A percentile compares a stretch with the other conserved stretches of the same genome.
Conservation (phyloP, 2,888 invertebrate species). For the Cephalotes varians region DNA sequence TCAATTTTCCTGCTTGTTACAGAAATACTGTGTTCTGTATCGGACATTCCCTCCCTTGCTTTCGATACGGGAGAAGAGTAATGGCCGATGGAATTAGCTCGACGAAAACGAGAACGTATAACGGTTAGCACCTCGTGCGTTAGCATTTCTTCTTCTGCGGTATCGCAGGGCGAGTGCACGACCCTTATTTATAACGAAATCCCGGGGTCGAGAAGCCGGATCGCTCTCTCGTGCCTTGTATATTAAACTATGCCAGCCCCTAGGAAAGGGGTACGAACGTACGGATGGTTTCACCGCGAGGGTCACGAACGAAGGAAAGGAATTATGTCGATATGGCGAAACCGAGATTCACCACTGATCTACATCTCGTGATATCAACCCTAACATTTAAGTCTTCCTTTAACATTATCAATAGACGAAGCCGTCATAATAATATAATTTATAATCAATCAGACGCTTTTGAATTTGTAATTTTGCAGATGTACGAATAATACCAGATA, state of each 20-base stretch:
- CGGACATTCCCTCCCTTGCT: constrained; percentile 12
- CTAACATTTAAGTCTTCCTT: constrained; percentile 36
- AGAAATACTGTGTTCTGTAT: background rate
- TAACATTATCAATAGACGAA: constrained; percentile 1
- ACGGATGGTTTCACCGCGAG: constrained; percentile 46
- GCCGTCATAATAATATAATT: constrained; percentile 45
- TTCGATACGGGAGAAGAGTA: constrained; percentile 31
- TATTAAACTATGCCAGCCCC: constrained; percentile 79
- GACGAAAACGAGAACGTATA: constrained; percentile 46
- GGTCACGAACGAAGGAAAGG: constrained; percentile 48
- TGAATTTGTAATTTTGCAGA: background rate
- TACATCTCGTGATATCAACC: constrained; percentile 39
- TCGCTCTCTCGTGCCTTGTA: constrained; percentile 82
- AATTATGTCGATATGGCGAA: constrained; percentile 47
- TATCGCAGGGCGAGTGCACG: constrained; percentile 30
- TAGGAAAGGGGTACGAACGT: constrained; percentile 67
- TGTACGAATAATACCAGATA: background rate
- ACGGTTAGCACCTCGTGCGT: constrained; percentile 72
- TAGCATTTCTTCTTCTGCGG: constrained; percentile 66
- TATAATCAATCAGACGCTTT: background rate
- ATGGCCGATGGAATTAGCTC: constrained; percentile 30
- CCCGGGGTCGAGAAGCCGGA: constrained; percentile 67
- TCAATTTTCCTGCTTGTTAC: constrained; percentile 21
- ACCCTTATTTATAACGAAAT: constrained; percentile 65
- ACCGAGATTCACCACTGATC: constrained; percentile 52